A percentile compares a stretch with the other conserved stretches of the same genome.
Conservation (phyloP, 2,888 invertebrate genomes). For the Halictus ligatus region DNA sequence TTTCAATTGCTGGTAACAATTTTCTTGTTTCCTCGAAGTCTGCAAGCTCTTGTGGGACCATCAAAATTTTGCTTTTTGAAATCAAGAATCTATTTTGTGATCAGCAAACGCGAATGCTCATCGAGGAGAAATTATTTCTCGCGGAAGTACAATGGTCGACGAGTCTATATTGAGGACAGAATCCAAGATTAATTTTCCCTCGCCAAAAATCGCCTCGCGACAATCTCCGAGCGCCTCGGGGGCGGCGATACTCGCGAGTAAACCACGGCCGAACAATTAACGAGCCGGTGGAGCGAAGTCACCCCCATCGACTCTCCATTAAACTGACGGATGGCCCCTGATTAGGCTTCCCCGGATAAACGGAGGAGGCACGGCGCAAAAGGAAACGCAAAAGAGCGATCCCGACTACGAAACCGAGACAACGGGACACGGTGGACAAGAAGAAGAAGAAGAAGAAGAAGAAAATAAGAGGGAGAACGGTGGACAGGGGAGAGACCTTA, state of each 20-base stretch:
- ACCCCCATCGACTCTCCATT: constrained; percentile 72
- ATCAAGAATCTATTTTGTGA: neutral
- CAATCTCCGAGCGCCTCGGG: neutral
- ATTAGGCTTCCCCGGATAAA: constrained; percentile 76
- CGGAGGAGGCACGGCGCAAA: constrained; percentile 52
- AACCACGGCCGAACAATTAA: constrained; percentile 39
- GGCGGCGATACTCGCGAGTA: neutral
- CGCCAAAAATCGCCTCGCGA: neutral
- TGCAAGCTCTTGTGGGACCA: too few relatives aligned
- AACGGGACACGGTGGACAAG: constrained; percentile 21
- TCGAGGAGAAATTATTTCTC: neutral
- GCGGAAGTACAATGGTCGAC: neutral
- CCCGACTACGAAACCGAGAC: constrained; percentile 28
- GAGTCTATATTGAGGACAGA: neutral
- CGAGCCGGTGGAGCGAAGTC: constrained; percentile 46
- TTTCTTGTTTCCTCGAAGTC: too few relatives aligned
- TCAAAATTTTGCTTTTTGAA: too few relatives aligned
- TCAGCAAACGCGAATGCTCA: neutral
- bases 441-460: neutral
- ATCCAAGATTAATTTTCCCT: constrained; percentile 6
- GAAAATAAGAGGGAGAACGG: neutral
- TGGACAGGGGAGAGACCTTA: neutral
- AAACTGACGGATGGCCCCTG: constrained; percentile 76
- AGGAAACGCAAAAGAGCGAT: constrained; percentile 42
- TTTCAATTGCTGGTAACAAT: neutral